Evolutionary conservation across 1,140 invertebrate genomes (phyloP).

Genomic region (Cylas formicarius): DNA sequence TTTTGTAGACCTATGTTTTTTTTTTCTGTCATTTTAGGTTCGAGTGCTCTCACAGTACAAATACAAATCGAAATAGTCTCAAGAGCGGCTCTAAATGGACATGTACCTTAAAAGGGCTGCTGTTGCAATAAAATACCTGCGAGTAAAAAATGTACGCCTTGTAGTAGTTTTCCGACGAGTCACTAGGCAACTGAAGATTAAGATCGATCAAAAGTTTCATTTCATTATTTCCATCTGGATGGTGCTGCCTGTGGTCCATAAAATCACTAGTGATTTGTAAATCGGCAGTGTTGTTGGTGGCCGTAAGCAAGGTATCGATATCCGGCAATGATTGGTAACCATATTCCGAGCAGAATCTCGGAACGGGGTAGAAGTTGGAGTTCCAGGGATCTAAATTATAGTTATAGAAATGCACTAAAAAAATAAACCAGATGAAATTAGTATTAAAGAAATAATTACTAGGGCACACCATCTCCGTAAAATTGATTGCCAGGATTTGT

Average conservation of each 20-base stretch:
- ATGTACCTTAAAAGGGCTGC: too few species aligned
- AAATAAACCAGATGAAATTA: constrained; percentile 5
- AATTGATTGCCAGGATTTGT: constrained; percentile 66
- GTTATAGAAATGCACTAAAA: constrained; percentile 86
- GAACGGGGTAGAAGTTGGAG: constrained; percentile 62
- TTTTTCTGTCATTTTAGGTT: too few species aligned
- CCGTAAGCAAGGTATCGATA: constrained; percentile 52
- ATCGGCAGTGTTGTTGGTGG: constrained; percentile 49
- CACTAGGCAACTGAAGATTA: constrained; percentile 53
- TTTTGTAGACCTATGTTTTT: too few species aligned
- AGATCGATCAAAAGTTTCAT: constrained; percentile 52
- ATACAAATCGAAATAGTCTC: too few species aligned
- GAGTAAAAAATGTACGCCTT: constrained; percentile 63
- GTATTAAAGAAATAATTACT: background rate
- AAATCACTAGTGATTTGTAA: constrained; percentile 54
- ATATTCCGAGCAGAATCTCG: constrained; percentile 91
- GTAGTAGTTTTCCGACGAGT: constrained; percentile 44
- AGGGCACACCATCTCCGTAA: constrained; percentile 78
- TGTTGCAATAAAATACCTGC: constrained; percentile 60
- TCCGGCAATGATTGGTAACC: constrained; percentile 87
- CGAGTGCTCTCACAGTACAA: too few species aligned
- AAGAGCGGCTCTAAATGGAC: too few species aligned
- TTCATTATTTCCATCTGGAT: constrained; percentile 58
- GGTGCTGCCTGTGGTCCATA: constrained; percentile 75
- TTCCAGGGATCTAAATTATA: constrained; percentile 79